Base-by-base conservation (phyloP, 2,797 vertebrate genomes). In the Cyclura pinguis region DNA sequence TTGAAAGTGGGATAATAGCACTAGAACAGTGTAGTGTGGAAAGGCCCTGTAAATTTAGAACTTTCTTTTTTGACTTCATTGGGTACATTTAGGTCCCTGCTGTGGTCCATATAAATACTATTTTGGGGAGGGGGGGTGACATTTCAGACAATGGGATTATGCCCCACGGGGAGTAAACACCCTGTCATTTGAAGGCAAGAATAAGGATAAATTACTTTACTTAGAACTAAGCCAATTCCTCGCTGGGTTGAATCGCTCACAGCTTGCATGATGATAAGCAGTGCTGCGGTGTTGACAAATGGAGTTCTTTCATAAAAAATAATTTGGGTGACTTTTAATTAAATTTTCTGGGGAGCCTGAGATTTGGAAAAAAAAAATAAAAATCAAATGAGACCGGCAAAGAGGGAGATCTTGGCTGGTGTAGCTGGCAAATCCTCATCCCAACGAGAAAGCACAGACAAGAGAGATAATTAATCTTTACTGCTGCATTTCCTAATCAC, bases 101-200 rank as follows among this genome's bases (percentile, higher is more conserved):
- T 95, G 95, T 93, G 93, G 93, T 95, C 94, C 93, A 90, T 94
- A 92, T 92, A 93, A 95, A 95, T 94, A 93, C 94, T 93, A 4
- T 95, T 95, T 95, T 95, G 14, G 69, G 69, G 6, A 12, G 69
- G 8, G 6, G 73, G 16, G 29, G 67, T 59, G 78, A 94, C 94
- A 95, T 96, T 96, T 96, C 96, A 94, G 95, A 96, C 95, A 95
- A 95, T 85, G 92, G 93, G 95, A 96, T 96, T 96, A 96, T 96
- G 96, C 94, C 95, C 93, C 29, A 92, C 92, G 87, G 95, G 96
- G 95, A 94, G 93, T 95, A 29, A 96, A 95, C 95, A 95, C 95
- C 94, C 95, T 96, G 92, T 96, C 96, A 95, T 96, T 96, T 96
- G 96, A 95, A 96, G 93, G 95, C 95, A 96, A 96, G 94, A 96